These are phyloP conservation scores for Saccostrea glomerata DNA, from an alignment of 1,140 invertebrate genomes.

Conservation along the genomic window DNA sequence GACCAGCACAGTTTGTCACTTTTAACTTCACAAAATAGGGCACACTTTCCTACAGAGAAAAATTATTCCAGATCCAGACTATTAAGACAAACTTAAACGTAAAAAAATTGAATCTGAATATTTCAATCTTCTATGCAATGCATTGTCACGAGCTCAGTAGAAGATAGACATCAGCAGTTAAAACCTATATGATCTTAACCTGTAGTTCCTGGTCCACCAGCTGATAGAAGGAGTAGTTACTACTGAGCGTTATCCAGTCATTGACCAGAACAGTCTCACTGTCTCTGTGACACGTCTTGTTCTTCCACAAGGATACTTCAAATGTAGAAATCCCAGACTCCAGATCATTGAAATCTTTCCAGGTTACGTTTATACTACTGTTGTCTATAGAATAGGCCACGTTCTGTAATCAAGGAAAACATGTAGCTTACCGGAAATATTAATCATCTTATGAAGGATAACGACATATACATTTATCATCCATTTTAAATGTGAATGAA, in stretches of 20 bases:
- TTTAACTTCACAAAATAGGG: too few relatives aligned
- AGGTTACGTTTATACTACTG: slow-evolving; percentile 57
- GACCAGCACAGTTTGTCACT: too few relatives aligned
- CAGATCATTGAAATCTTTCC: slow-evolving; percentile 62
- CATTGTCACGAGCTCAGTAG: too few relatives aligned
- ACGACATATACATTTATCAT: too few relatives aligned
- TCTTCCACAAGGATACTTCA: slow-evolving; percentile 57
- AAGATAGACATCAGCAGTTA: too few relatives aligned
- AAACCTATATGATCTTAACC: slow-evolving; percentile 43
- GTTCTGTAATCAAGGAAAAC: slow-evolving; percentile 42
- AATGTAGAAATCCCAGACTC: slow-evolving; percentile 64
- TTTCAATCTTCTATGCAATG: too few relatives aligned
- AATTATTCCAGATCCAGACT: too few relatives aligned
- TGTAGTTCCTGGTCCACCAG: slow-evolving; percentile 61
- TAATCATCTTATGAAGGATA: too few relatives aligned
- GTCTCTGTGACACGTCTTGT: slow-evolving; percentile 50
- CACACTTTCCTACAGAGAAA: too few relatives aligned
- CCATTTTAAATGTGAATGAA: too few relatives aligned
- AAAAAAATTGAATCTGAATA: too few relatives aligned
- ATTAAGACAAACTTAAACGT: too few relatives aligned
- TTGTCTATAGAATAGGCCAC: slow-evolving; percentile 57
- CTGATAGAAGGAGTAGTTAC: slow-evolving; percentile 57
- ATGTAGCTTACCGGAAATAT: neutral
- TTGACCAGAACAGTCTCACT: slow-evolving; percentile 41
- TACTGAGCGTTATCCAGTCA: slow-evolving; percentile 54